Conservation (phyloP, 2,113 vertebrate genomes). For the Pipa parva region DNA sequence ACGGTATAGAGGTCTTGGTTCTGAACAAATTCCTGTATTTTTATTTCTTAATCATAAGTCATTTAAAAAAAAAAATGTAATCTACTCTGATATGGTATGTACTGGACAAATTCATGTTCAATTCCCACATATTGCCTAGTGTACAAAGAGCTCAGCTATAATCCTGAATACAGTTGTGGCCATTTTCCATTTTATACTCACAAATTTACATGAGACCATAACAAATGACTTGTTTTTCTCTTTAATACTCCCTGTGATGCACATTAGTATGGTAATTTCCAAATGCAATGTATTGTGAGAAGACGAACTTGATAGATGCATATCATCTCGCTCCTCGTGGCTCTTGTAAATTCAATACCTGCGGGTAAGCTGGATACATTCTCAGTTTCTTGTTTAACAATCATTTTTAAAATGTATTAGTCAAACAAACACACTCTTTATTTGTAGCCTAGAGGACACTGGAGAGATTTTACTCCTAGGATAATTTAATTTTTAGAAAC, state of each 20-base stretch:
- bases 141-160: too few relatives aligned
- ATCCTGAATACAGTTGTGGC: slow-evolving; percentile 1
- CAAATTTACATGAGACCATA: slow-evolving; percentile 59
- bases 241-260: slow-evolving; percentile 56
- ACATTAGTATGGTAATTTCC: slow-evolving; percentile 62
- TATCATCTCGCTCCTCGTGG: slow-evolving; percentile 60
- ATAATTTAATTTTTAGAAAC: slow-evolving; percentile 62
- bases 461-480: slow-evolving; percentile 55
- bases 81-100: too few relatives aligned
- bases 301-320: slow-evolving; percentile 62
- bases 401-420: slow-evolving; percentile 60
- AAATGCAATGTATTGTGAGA: slow-evolving; percentile 55
- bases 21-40: too few relatives aligned
- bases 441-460: slow-evolving; percentile 60
- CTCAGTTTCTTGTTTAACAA: slow-evolving; percentile 59
- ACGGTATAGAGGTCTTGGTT: too few relatives aligned
- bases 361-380: slow-evolving; percentile 60
- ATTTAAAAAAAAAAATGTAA: too few relatives aligned
- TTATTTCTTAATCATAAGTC: too few relatives aligned
- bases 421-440: slow-evolving; percentile 62
- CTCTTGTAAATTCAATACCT: slow-evolving; percentile 67
- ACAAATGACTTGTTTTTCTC: slow-evolving; percentile 54
- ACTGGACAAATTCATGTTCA: too few relatives aligned
- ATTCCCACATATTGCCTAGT: too few relatives aligned
- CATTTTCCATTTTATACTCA: slow-evolving; percentile 22